Evolutionary conservation across 2,113 vertebrate species (phyloP).

Genomic region (Garra rufa): DNA sequence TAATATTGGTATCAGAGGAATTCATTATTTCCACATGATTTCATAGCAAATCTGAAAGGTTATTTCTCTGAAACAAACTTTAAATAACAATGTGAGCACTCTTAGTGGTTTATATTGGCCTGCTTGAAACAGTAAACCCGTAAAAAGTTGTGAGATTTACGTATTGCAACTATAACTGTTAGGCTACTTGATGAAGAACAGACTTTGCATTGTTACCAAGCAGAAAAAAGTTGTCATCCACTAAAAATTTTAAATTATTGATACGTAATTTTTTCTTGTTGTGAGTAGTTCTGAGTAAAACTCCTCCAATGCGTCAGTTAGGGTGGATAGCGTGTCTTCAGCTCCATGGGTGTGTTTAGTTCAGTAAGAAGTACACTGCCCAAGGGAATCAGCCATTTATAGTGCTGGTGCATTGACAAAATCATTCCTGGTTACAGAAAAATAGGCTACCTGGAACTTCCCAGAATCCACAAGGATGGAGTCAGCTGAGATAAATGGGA

Average conservation of each 20-base stretch:
- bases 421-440: not conserved
- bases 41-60: not conserved
- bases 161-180: not conserved
- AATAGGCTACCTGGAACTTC: not conserved
- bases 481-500: not conserved
- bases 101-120: not conserved
- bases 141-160: not conserved
- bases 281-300: not conserved
- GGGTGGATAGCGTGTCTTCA: not conserved
- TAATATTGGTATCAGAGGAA: not conserved
- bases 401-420: not conserved
- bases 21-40: not conserved
- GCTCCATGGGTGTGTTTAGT: slow-evolving; percentile 5
- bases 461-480: not conserved
- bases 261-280: not conserved
- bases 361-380: not conserved
- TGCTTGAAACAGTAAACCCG: not conserved
- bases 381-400: not conserved
- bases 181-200: not conserved
- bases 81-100: not conserved
- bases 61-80: too few species aligned
- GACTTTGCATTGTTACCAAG: not conserved
- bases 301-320: not conserved
- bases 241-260: not conserved
- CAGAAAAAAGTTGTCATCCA: not conserved